phyloP scores from a whole-genome alignment of 2,797 vertebrate genomes.

The Phoeniculus purpureus region DNA sequence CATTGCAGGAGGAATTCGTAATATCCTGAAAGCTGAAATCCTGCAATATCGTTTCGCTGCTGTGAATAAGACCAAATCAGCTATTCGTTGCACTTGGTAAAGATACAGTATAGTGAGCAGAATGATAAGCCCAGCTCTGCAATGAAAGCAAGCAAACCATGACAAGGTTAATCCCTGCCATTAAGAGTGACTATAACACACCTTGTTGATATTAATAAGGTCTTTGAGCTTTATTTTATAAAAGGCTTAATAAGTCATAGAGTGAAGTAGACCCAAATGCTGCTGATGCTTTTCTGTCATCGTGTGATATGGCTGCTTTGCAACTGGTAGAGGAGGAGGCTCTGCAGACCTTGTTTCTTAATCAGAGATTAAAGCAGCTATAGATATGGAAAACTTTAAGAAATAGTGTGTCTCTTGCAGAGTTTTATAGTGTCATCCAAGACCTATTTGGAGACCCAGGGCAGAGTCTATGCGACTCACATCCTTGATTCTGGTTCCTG shows the following conservation, averaged over 20 bases:
- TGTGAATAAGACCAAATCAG: conserved; percentile 69
- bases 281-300: conserved; percentile 52
- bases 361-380: conserved; percentile 53
- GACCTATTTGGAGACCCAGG: neutral
- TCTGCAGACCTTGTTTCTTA: conserved; percentile 6
- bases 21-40: conserved; percentile 67
- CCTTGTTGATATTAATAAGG: conserved; percentile 72
- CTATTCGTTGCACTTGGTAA: conserved; percentile 54
- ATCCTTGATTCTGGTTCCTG: neutral
- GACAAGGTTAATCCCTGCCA: conserved; percentile 73
- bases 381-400: conserved; percentile 27
- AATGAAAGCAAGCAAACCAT: conserved; percentile 67
- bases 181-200: conserved; percentile 65
- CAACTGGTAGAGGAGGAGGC: neutral
- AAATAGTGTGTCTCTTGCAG: neutral
- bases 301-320: conserved; percentile 21
- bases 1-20: conserved; percentile 63
- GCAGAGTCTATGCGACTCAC: neutral
- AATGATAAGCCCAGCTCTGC: conserved; percentile 52
- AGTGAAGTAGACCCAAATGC: conserved; percentile 50
- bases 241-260: conserved; percentile 68
- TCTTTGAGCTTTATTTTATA: conserved; percentile 66
- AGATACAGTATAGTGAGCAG: conserved; percentile 50
- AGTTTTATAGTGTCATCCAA: neutral
- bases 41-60: conserved; percentile 63